Evolutionary conservation across 2,113 vertebrate species (phyloP).

Genomic region (Callaeas wilsoni): DNA sequence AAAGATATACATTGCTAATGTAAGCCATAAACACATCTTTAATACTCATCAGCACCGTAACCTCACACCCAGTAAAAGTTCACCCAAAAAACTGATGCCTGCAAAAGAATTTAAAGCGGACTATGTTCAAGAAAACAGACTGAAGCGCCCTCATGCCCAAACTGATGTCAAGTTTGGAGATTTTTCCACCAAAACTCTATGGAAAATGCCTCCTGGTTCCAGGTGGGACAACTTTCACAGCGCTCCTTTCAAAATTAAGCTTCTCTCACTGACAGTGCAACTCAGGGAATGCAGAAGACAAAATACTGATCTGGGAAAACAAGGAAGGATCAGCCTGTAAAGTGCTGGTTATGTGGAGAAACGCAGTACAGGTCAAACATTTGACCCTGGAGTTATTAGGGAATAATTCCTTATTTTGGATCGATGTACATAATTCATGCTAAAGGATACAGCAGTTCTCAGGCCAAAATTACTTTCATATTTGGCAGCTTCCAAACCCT

Average conservation of each 20-base stretch:
- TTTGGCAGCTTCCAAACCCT: neutral
- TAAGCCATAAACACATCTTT: constrained; percentile 1
- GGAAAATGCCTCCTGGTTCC: neutral
- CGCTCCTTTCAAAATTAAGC: neutral
- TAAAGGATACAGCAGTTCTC: neutral
- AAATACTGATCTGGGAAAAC: neutral
- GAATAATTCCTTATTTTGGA: neutral
- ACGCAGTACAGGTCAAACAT: neutral
- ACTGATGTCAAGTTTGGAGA: neutral
- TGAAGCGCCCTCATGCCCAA: neutral
- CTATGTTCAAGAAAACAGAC: neutral
- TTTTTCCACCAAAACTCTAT: neutral
- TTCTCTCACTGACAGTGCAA: neutral
- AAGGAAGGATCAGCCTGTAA: neutral
- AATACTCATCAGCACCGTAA: neutral
- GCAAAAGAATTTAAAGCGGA: neutral
- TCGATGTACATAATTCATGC: neutral
- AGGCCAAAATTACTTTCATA: neutral
- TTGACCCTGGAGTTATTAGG: neutral
- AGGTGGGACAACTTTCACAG: neutral
- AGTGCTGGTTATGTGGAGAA: neutral
- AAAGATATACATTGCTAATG: neutral
- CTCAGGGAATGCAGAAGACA: neutral
- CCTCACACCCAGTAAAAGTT: neutral
- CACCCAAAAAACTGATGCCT: neutral